These are phyloP conservation scores for Oxystoma pomonae DNA, from an alignment of 2,888 invertebrate genomes.

Conservation along the genomic window DNA sequence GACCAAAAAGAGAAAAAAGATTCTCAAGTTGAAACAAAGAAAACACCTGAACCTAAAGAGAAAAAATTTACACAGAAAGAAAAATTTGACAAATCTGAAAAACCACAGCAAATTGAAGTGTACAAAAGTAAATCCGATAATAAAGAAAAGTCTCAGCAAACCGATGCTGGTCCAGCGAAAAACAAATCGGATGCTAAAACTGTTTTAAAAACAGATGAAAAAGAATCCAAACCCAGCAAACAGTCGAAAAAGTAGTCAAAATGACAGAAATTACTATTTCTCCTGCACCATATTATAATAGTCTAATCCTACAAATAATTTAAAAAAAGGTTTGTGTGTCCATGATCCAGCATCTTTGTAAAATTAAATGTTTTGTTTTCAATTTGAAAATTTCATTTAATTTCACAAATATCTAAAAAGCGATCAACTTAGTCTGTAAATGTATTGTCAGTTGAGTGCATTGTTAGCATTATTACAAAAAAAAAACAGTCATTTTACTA, in stretches of 20 bases:
- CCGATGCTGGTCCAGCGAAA: constrained; percentile 14
- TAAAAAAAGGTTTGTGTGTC: not conserved
- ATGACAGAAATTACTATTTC: too few relatives aligned
- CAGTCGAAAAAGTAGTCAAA: not conserved
- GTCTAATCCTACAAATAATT: not conserved
- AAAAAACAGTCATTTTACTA: not conserved
- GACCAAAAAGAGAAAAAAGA: constrained; percentile 1
- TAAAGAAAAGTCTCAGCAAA: constrained; percentile 13
- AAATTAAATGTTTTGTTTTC: not conserved
- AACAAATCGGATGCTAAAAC: constrained; percentile 13
- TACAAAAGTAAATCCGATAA: not conserved
- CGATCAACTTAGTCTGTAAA: not conserved
- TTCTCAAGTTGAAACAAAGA: not conserved
- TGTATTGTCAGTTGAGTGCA: not conserved
- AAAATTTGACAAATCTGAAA: not conserved
- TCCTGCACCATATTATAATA: not conserved
- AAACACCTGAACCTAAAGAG: not conserved
- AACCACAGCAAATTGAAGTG: not conserved
- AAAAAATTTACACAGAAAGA: not conserved
- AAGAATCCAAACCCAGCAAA: constrained; percentile 17
- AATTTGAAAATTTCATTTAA: not conserved
- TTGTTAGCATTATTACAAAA: not conserved
- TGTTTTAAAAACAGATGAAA: constrained; percentile 17
- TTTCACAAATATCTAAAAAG: not conserved
- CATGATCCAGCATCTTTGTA: not conserved